Conservation (phyloP, 2,113 vertebrate species). For the Peromyscus maniculatus region DNA sequence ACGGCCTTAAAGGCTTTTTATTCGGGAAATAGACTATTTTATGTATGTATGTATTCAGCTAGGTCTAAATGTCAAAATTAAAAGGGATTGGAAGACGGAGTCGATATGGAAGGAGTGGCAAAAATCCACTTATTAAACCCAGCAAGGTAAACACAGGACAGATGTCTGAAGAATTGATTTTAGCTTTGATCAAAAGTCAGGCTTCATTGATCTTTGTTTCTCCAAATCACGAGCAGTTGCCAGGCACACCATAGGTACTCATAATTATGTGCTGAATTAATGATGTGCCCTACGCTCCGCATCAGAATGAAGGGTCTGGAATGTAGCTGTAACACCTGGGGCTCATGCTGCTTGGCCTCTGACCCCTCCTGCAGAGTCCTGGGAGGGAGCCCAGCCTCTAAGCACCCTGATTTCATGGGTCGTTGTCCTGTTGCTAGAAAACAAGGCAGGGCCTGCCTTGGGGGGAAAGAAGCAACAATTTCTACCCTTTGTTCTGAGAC, state of each 20-base stretch:
- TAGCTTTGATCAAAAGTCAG: background rate
- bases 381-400: conserved; percentile 38
- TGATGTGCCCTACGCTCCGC: background rate
- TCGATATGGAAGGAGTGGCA: background rate
- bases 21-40: conserved; percentile 5
- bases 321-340: background rate
- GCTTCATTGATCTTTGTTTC: conserved; percentile 1
- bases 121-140: background rate
- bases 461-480: background rate
- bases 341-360: conserved; percentile 13
- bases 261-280: background rate
- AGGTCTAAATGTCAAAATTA: background rate
- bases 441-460: background rate
- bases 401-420: conserved; percentile 11
- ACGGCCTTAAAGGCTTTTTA: conserved; percentile 4
- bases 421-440: background rate
- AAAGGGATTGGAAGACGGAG: background rate
- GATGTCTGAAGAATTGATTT: background rate
- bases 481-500: background rate
- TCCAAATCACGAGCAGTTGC: background rate
- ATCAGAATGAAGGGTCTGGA: background rate
- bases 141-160: background rate
- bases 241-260: background rate
- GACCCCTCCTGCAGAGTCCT: background rate
- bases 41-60: background rate